phyloP scores from a whole-genome alignment of 2,113 vertebrate genomes.

The Strigops habroptila region DNA sequence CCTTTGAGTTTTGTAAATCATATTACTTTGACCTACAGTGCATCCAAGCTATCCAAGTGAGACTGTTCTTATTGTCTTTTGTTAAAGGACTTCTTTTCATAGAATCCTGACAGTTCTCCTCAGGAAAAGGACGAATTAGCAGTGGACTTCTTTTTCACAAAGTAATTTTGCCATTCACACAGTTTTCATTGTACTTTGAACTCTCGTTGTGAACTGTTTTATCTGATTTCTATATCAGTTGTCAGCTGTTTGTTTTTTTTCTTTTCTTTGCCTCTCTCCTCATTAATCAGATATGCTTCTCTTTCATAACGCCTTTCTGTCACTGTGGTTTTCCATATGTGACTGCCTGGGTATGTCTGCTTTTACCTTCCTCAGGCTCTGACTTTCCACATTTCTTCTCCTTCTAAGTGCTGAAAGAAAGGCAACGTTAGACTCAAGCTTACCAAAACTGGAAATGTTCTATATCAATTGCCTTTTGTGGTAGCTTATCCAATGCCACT shows the following conservation, averaged over 20 bases:
- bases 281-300: neutral
- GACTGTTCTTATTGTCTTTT: neutral
- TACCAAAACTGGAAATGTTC: accelerated
- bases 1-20: neutral
- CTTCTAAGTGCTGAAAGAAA: neutral
- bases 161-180: neutral
- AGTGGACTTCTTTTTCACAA: neutral
- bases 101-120: neutral
- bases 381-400: neutral
- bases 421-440: neutral
- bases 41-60: neutral
- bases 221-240: neutral
- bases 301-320: neutral
- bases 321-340: neutral
- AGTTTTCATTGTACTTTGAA: neutral
- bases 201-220: neutral
- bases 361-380: neutral
- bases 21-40: neutral
- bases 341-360: neutral
- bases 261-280: neutral
- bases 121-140: neutral
- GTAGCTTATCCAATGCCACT: neutral
- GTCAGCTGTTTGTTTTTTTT: neutral
- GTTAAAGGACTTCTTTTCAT: neutral
- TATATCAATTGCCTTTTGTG: neutral